phyloP scores from a whole-genome alignment of 2,797 vertebrate genomes.

The Melanotaenia trifasciata region DNA sequence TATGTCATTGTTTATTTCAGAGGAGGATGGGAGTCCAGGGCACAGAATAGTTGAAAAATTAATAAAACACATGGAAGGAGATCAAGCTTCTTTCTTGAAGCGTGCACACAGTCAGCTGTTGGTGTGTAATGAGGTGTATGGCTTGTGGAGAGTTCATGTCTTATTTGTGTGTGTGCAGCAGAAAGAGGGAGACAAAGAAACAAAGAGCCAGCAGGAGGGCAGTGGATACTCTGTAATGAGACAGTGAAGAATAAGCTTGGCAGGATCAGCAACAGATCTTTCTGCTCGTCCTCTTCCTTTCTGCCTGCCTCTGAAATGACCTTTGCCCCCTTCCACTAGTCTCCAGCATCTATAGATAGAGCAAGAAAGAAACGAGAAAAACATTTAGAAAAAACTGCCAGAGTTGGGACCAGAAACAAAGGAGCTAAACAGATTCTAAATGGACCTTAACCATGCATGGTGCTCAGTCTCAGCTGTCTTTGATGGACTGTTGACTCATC shows the following conservation, averaged over 20 bases:
- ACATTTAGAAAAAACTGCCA: background rate
- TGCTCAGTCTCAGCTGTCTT: background rate
- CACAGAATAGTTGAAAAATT: slow-evolving; percentile 47
- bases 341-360: slow-evolving; percentile 36
- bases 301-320: slow-evolving; percentile 48
- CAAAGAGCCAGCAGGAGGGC: slow-evolving; percentile 36
- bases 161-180: background rate
- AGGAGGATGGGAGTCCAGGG: slow-evolving; percentile 32
- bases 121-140: slow-evolving; percentile 17
- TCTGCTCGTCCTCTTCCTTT: slow-evolving; percentile 52
- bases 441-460: background rate
- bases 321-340: slow-evolving; percentile 47
- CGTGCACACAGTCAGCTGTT: slow-evolving; percentile 6
- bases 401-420: background rate
- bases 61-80: slow-evolving; percentile 39
- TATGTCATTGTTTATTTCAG: slow-evolving; percentile 37
- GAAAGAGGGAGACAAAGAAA: slow-evolving; percentile 14
- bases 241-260: slow-evolving; percentile 66
- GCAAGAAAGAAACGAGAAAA: slow-evolving; percentile 6
- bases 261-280: slow-evolving; percentile 65
- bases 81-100: slow-evolving; percentile 8
- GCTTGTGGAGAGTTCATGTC: slow-evolving; percentile 23
- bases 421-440: background rate
- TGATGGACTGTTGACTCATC: background rate
- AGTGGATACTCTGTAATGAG: slow-evolving; percentile 57